Conservation (phyloP, 2,113 vertebrate species). For the Cichladusa arquata region DNA sequence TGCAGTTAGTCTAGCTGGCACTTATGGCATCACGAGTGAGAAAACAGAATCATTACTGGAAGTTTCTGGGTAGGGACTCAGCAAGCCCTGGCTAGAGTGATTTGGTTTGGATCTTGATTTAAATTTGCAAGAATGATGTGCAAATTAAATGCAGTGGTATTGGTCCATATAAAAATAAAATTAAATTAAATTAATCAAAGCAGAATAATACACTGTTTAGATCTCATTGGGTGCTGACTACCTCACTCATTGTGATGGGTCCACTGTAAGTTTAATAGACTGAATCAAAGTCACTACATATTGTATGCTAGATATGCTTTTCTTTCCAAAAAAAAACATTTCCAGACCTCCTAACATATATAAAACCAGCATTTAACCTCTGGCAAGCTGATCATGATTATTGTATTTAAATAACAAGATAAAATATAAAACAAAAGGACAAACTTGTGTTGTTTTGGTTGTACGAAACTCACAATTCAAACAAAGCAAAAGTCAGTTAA, state of each 20-base stretch:
- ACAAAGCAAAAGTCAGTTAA: not conserved
- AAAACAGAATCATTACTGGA: not conserved
- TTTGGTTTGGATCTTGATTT: not conserved
- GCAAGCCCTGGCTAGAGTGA: not conserved
- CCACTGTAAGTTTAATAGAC: not conserved
- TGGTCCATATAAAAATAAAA: not conserved
- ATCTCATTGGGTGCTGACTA: not conserved
- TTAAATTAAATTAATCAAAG: not conserved
- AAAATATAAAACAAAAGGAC: not conserved
- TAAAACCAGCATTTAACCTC: not conserved
- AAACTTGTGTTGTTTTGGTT: not conserved
- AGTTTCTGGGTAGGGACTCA: not conserved
- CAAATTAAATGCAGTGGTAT: not conserved
- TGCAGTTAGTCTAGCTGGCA: not conserved
- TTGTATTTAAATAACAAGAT: not conserved
- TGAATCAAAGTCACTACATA: not conserved
- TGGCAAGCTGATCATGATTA: not conserved
- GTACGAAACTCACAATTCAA: not conserved
- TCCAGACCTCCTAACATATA: not conserved
- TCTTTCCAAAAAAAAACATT: not conserved
- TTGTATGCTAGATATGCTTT: not conserved
- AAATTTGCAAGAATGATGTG: not conserved
- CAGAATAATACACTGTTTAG: not conserved
- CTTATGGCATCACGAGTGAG: rapidly evolving
- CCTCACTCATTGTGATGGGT: not conserved